Conservation (phyloP, 2,113 vertebrate genomes). For the Neopipo cinnamomea region DNA sequence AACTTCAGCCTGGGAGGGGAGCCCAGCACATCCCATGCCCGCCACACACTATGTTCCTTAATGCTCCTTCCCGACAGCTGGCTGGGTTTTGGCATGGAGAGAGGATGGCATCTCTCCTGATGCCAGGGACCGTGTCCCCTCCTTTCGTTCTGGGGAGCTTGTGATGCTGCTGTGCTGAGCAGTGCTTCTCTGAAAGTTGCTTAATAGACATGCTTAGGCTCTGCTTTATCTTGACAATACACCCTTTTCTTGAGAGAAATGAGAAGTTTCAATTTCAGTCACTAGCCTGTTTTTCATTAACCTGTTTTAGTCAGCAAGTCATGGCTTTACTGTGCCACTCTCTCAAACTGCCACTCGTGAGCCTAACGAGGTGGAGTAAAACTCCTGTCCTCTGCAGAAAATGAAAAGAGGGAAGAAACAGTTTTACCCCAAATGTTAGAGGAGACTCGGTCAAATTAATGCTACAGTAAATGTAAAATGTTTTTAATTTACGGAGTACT, state of each 20-base stretch:
- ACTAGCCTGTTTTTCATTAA: constrained; percentile 57
- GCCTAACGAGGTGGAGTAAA: not conserved
- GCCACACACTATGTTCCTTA: not conserved
- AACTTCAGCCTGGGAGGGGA: not conserved
- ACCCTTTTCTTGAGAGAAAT: constrained; percentile 55
- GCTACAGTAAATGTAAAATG: not conserved
- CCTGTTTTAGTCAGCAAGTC: constrained; percentile 56
- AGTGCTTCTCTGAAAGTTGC: not conserved
- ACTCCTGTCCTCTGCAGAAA: constrained; percentile 17
- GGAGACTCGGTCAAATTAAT: not conserved
- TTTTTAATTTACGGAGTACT: not conserved
- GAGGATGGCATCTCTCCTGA: fast-evolving
- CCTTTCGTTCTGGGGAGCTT: fast-evolving
- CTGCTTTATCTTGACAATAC: not conserved
- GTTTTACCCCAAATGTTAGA: not conserved
- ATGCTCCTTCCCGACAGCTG: not conserved
- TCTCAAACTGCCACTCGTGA: not conserved
- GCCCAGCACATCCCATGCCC: not conserved
- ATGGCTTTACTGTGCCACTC: not conserved
- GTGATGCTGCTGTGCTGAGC: not conserved
- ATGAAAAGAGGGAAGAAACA: not conserved
- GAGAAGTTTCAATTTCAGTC: constrained; percentile 59
- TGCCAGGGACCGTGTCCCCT: fast-evolving
- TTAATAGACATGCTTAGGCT: not conserved
- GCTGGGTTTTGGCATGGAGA: not conserved